Conservation (phyloP, 1,140 invertebrate species). For the Brachionus rubens region DNA sequence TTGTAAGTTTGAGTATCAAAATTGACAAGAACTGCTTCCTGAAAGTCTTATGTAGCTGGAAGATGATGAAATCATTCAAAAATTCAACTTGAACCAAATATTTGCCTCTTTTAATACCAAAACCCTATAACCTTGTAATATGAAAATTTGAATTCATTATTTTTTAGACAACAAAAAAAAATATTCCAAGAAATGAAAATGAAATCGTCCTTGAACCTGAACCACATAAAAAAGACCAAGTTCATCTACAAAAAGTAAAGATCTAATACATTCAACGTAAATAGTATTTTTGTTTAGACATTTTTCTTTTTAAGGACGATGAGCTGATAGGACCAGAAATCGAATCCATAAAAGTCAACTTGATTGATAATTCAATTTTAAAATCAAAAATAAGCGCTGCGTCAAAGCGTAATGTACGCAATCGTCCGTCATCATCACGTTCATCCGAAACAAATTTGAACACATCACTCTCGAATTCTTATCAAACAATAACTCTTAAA, state of each 20-base stretch:
- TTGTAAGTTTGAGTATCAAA: no score
- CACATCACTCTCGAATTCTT: not conserved
- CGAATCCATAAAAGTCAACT: not conserved
- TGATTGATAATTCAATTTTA: constrained; percentile 25
- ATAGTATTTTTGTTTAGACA: no score
- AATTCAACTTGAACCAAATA: no score
- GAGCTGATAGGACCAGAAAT: no score
- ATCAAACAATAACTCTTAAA: not conserved
- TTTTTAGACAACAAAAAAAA: not conserved
- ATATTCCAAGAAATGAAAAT: not conserved
- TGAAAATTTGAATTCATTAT: no score
- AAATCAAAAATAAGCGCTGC: constrained; percentile 36
- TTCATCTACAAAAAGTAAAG: not conserved
- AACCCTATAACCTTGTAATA: no score
- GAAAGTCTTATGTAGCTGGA: no score
- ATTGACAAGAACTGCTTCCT: no score
- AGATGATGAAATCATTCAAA: no score
- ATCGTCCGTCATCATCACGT: not conserved
- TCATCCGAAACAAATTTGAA: not conserved
- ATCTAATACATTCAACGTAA: no score
- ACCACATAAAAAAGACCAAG: not conserved
- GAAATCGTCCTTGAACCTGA: not conserved
- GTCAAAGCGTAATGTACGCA: not conserved
- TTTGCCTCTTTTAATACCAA: no score
- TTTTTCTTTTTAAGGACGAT: no score